Evolutionary conservation across 2,113 vertebrate genomes (phyloP).

Genomic region (Trachemys scripta): DNA sequence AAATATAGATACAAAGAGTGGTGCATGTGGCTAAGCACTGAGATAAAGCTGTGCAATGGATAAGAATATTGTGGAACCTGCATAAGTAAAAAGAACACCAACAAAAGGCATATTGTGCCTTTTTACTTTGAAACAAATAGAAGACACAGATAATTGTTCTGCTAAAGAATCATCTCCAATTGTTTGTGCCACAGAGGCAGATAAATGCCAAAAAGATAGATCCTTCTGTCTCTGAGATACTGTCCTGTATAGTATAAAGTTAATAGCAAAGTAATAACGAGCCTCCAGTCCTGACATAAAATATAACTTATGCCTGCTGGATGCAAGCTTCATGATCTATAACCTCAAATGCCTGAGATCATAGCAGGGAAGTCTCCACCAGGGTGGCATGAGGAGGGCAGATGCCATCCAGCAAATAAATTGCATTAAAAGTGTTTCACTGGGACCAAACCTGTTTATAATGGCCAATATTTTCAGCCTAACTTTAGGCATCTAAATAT

Average conservation of each 20-base stretch:
- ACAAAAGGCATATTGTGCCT: slow-evolving; percentile 68
- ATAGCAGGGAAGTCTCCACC: slow-evolving; percentile 8
- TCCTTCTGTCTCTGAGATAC: slow-evolving; percentile 80
- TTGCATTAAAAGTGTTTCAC: neutral
- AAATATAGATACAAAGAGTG: slow-evolving; percentile 49
- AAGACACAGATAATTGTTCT: slow-evolving; percentile 78
- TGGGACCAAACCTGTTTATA: neutral
- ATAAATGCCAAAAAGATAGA: slow-evolving; percentile 84
- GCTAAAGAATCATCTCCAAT: slow-evolving; percentile 81
- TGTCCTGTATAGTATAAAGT: slow-evolving; percentile 82
- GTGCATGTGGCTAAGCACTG: neutral
- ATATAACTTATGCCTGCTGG: slow-evolving; percentile 80
- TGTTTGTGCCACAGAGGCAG: slow-evolving; percentile 82
- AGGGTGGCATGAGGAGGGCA: slow-evolving; percentile 33
- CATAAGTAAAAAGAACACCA: slow-evolving; percentile 12
- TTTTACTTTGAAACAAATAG: slow-evolving; percentile 72
- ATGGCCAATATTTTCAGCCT: neutral
- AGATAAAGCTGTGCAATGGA: slow-evolving; percentile 20
- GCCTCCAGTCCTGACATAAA: slow-evolving; percentile 83
- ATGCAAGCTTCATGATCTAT: slow-evolving; percentile 75
- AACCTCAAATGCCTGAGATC: slow-evolving; percentile 65
- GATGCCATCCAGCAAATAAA: neutral
- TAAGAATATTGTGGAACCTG: slow-evolving; percentile 52
- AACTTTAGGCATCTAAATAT: neutral
- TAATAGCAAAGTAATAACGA: slow-evolving; percentile 84